These are phyloP conservation scores for Drosophila subobscura DNA, from an alignment of 1,140 invertebrate genomes.

Conservation along the genomic window DNA sequence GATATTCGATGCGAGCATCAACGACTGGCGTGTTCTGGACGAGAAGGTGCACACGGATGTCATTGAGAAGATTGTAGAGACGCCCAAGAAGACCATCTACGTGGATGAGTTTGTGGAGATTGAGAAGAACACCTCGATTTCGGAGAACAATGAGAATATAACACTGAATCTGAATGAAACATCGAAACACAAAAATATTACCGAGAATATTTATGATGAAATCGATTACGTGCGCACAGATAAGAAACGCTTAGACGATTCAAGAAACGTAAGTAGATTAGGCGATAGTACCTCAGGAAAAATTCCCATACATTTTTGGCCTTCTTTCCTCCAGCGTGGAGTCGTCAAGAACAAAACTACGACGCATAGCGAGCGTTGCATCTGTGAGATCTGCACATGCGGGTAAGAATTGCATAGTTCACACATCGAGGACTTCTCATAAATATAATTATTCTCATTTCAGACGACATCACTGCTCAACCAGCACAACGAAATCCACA, in stretches of 20 bases:
- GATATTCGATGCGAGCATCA: slow-evolving; percentile 83
- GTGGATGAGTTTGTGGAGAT: slow-evolving; percentile 83
- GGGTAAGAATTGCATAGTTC: slow-evolving; percentile 87
- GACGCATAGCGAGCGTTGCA: slow-evolving; percentile 90
- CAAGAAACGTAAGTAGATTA: slow-evolving; percentile 71
- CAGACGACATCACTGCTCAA: slow-evolving; percentile 77
- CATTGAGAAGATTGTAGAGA: slow-evolving; percentile 82
- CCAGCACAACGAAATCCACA: slow-evolving; percentile 61
- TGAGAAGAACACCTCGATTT: slow-evolving; percentile 79
- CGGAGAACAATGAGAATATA: slow-evolving; percentile 77
- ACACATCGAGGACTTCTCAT: neutral
- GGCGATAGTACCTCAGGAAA: neutral
- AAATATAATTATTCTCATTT: neutral
- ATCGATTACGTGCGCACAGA: slow-evolving; percentile 74
- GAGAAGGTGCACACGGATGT: slow-evolving; percentile 83
- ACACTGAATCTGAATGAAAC: slow-evolving; percentile 73
- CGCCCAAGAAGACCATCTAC: slow-evolving; percentile 80
- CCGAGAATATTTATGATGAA: slow-evolving; percentile 82
- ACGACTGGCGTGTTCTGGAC: slow-evolving; percentile 82
- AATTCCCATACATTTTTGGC: slow-evolving; percentile 49
- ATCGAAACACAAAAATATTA: slow-evolving; percentile 83
- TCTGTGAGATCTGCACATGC: slow-evolving; percentile 95
- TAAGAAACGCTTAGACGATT: slow-evolving; percentile 74
- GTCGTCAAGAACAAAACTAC: slow-evolving; percentile 84
- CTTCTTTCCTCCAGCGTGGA: slow-evolving; percentile 64